phyloP scores from a whole-genome alignment of 1,140 invertebrate genomes.

The Formica exsecta region DNA sequence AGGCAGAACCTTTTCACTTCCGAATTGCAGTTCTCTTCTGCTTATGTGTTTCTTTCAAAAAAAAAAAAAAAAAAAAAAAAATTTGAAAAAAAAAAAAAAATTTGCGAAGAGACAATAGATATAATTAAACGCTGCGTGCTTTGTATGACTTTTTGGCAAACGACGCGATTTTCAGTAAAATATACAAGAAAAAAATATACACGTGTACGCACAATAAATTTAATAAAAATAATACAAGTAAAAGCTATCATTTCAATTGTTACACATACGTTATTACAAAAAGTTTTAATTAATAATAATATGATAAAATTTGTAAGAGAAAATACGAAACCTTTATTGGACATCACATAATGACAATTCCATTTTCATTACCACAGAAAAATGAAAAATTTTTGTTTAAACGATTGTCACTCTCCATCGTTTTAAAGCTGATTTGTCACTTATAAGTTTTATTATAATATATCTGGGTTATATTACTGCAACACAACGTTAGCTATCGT shows the following conservation, averaged over 20 bases:
- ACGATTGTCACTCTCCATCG: background rate
- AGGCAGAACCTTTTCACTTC: conserved; percentile 36
- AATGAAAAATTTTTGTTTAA: background rate
- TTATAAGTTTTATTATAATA: background rate
- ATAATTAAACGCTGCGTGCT: conserved; percentile 20
- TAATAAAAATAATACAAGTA: background rate
- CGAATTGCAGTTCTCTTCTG: conserved; percentile 36
- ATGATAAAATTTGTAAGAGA: background rate
- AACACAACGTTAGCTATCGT: background rate
- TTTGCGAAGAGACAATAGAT: conserved; percentile 36
- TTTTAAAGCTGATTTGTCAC: background rate
- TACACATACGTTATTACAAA: background rate
- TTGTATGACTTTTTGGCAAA: background rate
- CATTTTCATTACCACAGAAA: background rate
- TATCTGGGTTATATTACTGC: background rate
- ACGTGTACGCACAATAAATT: background rate
- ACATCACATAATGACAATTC: background rate
- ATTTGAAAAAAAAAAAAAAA: conserved; percentile 32
- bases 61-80: conserved; percentile 8
- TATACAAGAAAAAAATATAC: background rate
- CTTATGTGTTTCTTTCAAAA: conserved; percentile 22
- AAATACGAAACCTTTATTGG: background rate
- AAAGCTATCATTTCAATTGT: conserved; percentile 13
- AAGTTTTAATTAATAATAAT: background rate
- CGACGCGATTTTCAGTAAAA: background rate